Conservation (phyloP, 2,113 vertebrate species). For the Physeter macrocephalus region DNA sequence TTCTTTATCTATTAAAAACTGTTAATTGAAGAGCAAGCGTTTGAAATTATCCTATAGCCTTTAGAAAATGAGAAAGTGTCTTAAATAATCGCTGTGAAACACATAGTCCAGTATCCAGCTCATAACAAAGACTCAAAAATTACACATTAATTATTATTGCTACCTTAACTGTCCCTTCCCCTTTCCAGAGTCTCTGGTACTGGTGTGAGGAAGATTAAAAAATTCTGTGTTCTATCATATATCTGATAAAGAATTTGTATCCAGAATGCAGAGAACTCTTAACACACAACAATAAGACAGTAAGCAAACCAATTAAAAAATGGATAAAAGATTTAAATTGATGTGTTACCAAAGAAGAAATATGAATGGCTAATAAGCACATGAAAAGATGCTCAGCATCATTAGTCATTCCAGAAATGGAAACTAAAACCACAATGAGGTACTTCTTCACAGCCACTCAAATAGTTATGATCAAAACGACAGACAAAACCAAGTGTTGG, state of each 20-base stretch:
- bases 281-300: neutral
- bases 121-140: neutral
- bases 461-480: neutral
- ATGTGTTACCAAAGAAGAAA: neutral
- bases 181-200: neutral
- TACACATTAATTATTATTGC: neutral
- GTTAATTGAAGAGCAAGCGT: neutral
- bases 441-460: neutral
- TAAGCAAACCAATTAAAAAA: neutral
- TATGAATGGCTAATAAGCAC: neutral
- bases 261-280: neutral
- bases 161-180: neutral
- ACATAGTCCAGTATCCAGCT: neutral
- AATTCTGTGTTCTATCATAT: neutral
- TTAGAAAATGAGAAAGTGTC: neutral
- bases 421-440: neutral
- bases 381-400: neutral
- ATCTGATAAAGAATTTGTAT: neutral
- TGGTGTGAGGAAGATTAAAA: neutral
- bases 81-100: neutral
- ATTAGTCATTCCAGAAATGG: neutral
- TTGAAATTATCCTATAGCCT: neutral
- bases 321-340: neutral
- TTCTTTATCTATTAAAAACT: neutral
- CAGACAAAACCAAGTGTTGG: neutral